Evolutionary conservation across 1,140 invertebrate species (phyloP).

Genomic region (Paralvinella palmiformis): DNA sequence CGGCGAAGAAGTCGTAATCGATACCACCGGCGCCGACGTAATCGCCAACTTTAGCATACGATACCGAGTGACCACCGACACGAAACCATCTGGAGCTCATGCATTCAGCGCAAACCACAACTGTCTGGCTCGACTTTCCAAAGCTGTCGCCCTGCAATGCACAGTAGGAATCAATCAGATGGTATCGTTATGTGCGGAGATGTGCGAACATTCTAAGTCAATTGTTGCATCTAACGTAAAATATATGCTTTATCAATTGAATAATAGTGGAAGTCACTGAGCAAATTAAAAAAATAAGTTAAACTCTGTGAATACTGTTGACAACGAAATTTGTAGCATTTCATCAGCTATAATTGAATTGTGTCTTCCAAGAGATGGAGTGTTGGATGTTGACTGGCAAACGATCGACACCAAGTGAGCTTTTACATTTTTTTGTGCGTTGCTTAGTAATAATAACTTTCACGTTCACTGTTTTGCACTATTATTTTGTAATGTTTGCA

Average conservation of each 20-base stretch:
- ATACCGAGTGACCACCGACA: neutral
- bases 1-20: neutral
- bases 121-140: constrained; percentile 1
- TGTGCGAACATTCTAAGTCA: neutral
- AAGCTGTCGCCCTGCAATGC: neutral
- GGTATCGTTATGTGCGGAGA: neutral
- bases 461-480: no score
- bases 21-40: constrained; percentile 1
- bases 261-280: neutral
- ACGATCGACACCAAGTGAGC: neutral
- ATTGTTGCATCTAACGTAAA: neutral
- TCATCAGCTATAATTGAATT: neutral
- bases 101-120: neutral
- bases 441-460: no score
- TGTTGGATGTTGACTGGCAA: neutral
- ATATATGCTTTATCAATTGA: neutral
- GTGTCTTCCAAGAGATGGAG: neutral
- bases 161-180: neutral
- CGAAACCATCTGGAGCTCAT: neutral
- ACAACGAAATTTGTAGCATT: neutral
- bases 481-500: neutral
- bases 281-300: neutral
- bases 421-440: neutral
- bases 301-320: neutral
- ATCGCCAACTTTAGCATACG: neutral